Conservation (phyloP, 2,888 invertebrate genomes). For the Cotesia congregata region DNA sequence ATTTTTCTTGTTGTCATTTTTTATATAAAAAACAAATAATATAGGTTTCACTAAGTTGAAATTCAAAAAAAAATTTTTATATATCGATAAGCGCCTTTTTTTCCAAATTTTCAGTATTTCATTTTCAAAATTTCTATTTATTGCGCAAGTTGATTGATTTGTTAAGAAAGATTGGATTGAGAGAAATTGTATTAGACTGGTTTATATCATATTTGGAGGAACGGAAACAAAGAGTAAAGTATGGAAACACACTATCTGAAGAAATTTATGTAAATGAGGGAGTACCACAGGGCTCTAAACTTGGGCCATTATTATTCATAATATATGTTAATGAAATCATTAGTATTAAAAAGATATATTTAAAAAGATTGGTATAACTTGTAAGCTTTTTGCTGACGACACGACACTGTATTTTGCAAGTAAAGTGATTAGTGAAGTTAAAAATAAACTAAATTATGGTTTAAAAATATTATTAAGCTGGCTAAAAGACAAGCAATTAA, state of each 20-base stretch:
- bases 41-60: neutral
- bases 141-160: neutral
- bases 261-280: slow-evolving; percentile 30
- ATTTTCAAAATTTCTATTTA: too few relatives aligned
- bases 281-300: slow-evolving; percentile 47
- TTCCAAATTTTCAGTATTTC: too few relatives aligned
- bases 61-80: neutral
- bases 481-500: too few relatives aligned
- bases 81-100: too few relatives aligned
- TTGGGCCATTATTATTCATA: slow-evolving; percentile 46
- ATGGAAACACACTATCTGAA: slow-evolving; percentile 29
- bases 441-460: neutral
- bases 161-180: slow-evolving; percentile 2
- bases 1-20: slow-evolving; percentile 11
- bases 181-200: slow-evolving; percentile 20
- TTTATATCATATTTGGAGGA: slow-evolving; percentile 38
- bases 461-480: too few relatives aligned
- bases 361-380: slow-evolving; percentile 2
- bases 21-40: neutral
- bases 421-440: slow-evolving; percentile 19
- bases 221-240: slow-evolving; percentile 37
- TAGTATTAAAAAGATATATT: too few relatives aligned
- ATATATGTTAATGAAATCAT: slow-evolving; percentile 43
- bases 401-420: slow-evolving; percentile 24
- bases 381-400: slow-evolving; percentile 27